Conservation (phyloP, 1,140 invertebrate species). For the Druon quercuslanigerum region DNA sequence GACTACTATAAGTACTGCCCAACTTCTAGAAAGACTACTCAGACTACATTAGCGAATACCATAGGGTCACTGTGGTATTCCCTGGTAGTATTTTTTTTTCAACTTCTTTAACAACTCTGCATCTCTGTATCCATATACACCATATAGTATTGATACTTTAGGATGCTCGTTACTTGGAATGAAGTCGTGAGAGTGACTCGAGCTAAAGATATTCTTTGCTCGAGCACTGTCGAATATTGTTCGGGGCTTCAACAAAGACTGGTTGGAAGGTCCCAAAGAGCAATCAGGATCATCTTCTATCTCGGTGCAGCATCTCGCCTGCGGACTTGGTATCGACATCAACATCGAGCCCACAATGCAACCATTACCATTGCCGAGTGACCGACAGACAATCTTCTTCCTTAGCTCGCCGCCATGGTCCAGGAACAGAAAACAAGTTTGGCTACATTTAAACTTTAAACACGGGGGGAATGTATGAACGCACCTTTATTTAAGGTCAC, state of each 20-base stretch:
- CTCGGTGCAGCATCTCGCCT: not conserved
- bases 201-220: too few relatives aligned
- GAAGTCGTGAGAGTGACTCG: slow-evolving; percentile 17
- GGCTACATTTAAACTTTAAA: slow-evolving; percentile 22
- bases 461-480: slow-evolving; percentile 3
- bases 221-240: slow-evolving; percentile 25
- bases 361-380: slow-evolving; percentile 18
- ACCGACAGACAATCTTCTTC: slow-evolving; percentile 23
- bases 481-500: slow-evolving; percentile 27
- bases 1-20: too few relatives aligned
- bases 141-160: not conserved
- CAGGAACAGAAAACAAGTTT: slow-evolving; percentile 13
- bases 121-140: not conserved
- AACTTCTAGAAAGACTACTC: too few relatives aligned
- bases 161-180: not conserved
- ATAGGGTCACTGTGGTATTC: too few relatives aligned
- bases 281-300: slow-evolving; percentile 27
- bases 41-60: too few relatives aligned
- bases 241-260: not conserved
- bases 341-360: slow-evolving; percentile 19
- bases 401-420: not conserved
- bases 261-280: not conserved
- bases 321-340: slow-evolving; percentile 21
- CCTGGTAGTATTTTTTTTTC: not conserved
- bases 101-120: slow-evolving; percentile 3